phyloP scores from a whole-genome alignment of 2,113 vertebrate genomes.

The Eudorcas thomsonii region DNA sequence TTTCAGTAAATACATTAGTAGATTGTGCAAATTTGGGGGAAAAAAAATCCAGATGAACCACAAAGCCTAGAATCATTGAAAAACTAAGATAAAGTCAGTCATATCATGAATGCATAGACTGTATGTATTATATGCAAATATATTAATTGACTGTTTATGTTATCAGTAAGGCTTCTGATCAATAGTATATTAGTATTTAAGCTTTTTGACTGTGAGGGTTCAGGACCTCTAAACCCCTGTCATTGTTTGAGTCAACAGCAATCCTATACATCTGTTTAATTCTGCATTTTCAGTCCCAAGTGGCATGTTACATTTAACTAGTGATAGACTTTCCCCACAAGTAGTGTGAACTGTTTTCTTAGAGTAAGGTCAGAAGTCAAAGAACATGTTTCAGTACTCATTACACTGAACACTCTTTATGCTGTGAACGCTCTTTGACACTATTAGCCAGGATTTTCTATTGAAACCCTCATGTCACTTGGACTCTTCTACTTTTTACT shows the following conservation, averaged over 20 bases:
- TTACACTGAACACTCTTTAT: background rate
- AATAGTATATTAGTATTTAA: background rate
- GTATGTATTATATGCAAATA: background rate
- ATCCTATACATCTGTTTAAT: background rate
- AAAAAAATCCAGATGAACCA: background rate
- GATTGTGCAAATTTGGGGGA: rapidly evolving
- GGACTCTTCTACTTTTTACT: background rate
- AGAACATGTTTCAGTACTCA: too few relatives aligned
- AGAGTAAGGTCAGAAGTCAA: background rate
- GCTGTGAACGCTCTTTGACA: background rate
- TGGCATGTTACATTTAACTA: background rate
- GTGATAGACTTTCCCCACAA: background rate
- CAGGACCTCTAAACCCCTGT: too few relatives aligned
- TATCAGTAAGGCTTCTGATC: background rate
- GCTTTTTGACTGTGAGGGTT: background rate
- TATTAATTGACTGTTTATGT: background rate
- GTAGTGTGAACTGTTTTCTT: background rate
- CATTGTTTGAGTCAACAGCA: background rate
- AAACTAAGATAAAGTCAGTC: background rate
- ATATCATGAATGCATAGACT: background rate
- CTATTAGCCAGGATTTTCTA: rapidly evolving
- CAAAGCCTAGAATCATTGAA: background rate
- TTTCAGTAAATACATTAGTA: background rate
- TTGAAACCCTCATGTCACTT: background rate
- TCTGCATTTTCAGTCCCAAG: background rate